These are phyloP conservation scores for Lepidochitona cinerea DNA, from an alignment of 2,888 invertebrate species.

Conservation along the genomic window DNA sequence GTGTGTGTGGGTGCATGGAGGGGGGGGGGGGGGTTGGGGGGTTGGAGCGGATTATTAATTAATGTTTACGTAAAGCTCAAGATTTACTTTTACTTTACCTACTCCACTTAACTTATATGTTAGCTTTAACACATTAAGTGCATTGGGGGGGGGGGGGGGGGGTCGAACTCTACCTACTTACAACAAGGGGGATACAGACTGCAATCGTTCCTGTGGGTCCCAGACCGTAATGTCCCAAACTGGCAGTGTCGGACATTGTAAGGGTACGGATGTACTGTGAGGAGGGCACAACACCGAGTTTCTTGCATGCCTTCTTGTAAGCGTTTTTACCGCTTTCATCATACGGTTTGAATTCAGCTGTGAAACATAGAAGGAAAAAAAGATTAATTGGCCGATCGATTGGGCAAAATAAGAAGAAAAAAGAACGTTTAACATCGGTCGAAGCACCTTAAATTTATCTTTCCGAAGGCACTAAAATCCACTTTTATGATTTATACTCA, in stretches of 20 bases:
- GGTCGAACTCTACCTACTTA: too few relatives aligned
- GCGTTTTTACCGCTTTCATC: conserved; percentile 61
- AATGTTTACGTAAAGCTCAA: too few relatives aligned
- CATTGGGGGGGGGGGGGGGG: too few relatives aligned
- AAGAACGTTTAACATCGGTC: not conserved
- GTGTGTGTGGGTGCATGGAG: too few relatives aligned
- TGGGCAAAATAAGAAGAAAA: not conserved
- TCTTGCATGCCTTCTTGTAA: conserved; percentile 58
- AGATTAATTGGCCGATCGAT: not conserved
- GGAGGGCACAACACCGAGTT: conserved; percentile 52
- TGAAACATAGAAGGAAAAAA: conserved; percentile 8
- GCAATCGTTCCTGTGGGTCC: conserved; percentile 61
- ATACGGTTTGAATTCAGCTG: conserved; percentile 44
- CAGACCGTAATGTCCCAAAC: conserved; percentile 59
- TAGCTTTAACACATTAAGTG: too few relatives aligned
- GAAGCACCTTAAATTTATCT: too few relatives aligned
- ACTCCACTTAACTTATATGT: too few relatives aligned
- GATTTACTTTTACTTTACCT: too few relatives aligned
- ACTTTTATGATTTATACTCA: too few relatives aligned
- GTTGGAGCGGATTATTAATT: too few relatives aligned
- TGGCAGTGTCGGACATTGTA: conserved; percentile 41
- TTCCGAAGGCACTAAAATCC: too few relatives aligned
- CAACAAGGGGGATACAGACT: conserved; percentile 61
- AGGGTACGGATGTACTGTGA: conserved; percentile 53
- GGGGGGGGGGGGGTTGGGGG: too few relatives aligned